Evolutionary conservation across 2,888 invertebrate genomes (phyloP).

Genomic region (Acronicta alni): DNA sequence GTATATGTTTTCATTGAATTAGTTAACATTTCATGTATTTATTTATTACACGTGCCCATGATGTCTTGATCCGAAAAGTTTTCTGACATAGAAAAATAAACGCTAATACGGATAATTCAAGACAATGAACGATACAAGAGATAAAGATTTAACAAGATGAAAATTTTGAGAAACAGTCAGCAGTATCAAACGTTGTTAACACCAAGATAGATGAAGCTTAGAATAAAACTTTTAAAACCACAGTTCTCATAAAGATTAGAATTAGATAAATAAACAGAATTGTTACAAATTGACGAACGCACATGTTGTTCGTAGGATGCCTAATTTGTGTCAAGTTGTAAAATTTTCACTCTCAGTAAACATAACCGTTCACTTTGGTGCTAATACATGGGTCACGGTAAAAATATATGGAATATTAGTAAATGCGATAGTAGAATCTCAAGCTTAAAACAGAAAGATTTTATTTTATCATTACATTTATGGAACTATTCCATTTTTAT

Average conservation of each 20-base stretch:
- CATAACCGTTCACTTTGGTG: slow-evolving; percentile 60
- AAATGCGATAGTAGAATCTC: slow-evolving; percentile 22
- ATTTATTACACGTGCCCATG: neutral
- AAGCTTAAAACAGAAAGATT: too few species aligned
- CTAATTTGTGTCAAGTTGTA: slow-evolving; percentile 71
- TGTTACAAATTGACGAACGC: slow-evolving; percentile 56
- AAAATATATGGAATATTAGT: slow-evolving; percentile 37
- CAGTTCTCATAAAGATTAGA: neutral
- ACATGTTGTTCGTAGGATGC: slow-evolving; percentile 50
- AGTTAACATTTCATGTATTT: neutral
- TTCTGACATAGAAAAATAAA: slow-evolving; percentile 1
- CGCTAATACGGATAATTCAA: neutral
- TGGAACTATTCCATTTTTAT: too few species aligned
- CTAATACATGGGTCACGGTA: slow-evolving; percentile 46
- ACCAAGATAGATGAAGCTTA: neutral
- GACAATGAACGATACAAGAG: slow-evolving; percentile 1
- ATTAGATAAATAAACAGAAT: slow-evolving; percentile 23
- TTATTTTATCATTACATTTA: too few species aligned
- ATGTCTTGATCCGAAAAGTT: slow-evolving; percentile 1
- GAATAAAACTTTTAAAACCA: neutral
- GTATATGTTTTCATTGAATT: neutral
- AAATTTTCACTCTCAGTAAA: slow-evolving; percentile 78
- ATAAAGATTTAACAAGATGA: too few species aligned
- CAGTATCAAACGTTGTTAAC: neutral
- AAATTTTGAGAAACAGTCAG: too few species aligned